Base-by-base conservation (phyloP, 1,140 invertebrate genomes). In the Drosophila novamexicana region DNA sequence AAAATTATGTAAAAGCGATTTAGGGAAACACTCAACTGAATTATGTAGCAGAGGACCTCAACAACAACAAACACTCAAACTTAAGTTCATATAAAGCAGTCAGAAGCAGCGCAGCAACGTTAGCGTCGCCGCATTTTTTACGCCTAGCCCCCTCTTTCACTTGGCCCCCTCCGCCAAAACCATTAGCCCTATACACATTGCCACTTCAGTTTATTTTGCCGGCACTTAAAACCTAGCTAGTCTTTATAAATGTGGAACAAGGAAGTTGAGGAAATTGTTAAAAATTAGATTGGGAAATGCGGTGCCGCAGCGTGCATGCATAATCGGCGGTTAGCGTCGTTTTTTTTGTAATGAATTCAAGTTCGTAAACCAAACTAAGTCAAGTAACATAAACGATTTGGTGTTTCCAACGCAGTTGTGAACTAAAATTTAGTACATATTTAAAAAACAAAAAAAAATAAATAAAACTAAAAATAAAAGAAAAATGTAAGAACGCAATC, bases 401-500 rank as follows among this genome's bases (percentile, higher is more conserved):
- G 84, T 81, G 85, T 89, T 89, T 88, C 84, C 84, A 89, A 89
- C 81, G 71, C 84, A 89, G 84, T 88, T 88, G 84, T 88, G 80
- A 89, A 88, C 77, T 89, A 89, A 89, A 88, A 81, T 79, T 63
- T 89, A 89, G 85, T 81, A 84, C 84, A 90, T 89, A 89, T 81
- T 89, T 89, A 80, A 78, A 77, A 75, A 75, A 65, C 47, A 45
- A 47, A 7, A 58, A 18, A 18, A 1, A 18, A 14, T 14, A 14
- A 14, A 14, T 14, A 14, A 14, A 14, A 75, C 22, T 66, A 44
- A 63, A 14, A 52, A 70, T 39, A 77, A 42, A 67, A 40, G 54
- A 10, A 56, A 45, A 12, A 29, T 53, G 32, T 53, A 53, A 53
- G 40, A 77, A 71, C 68, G 52, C 76, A 86, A 83, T 72, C 83